phyloP scores from a whole-genome alignment of 2,113 vertebrate genomes.

The Erpornis zantholeuca region DNA sequence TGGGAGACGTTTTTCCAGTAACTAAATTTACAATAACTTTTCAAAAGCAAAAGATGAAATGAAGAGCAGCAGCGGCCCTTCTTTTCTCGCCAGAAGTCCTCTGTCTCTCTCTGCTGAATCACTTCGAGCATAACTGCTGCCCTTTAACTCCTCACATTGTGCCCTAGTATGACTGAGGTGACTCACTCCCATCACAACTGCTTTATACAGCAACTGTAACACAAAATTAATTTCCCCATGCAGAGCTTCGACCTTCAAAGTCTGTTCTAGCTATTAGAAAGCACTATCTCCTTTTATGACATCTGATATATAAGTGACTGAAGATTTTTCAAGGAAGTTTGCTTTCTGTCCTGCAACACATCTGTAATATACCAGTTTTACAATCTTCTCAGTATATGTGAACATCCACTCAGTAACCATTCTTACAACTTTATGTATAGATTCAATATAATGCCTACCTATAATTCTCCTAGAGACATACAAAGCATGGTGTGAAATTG shows the following conservation, averaged over 20 bases:
- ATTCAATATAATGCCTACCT: background rate
- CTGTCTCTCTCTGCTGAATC: background rate
- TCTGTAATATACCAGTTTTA: background rate
- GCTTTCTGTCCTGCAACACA: background rate
- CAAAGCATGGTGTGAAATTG: background rate
- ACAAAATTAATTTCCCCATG: background rate
- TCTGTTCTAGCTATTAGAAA: background rate
- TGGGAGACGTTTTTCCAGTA: background rate
- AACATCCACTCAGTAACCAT: background rate
- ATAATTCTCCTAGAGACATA: background rate
- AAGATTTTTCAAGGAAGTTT: background rate
- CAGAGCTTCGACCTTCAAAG: background rate
- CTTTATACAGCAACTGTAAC: background rate
- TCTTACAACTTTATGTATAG: background rate
- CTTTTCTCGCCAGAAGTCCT: background rate
- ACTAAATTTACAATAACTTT: background rate
- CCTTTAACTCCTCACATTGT: background rate
- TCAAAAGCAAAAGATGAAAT: background rate
- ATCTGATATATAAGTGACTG: background rate
- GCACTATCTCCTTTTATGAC: background rate
- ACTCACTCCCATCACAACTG: background rate
- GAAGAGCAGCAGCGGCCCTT: background rate
- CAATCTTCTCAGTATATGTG: background rate
- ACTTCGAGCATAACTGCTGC: background rate
- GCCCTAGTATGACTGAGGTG: background rate